phyloP scores from a whole-genome alignment of 2,113 vertebrate genomes.

The Actenoides hombroni region DNA sequence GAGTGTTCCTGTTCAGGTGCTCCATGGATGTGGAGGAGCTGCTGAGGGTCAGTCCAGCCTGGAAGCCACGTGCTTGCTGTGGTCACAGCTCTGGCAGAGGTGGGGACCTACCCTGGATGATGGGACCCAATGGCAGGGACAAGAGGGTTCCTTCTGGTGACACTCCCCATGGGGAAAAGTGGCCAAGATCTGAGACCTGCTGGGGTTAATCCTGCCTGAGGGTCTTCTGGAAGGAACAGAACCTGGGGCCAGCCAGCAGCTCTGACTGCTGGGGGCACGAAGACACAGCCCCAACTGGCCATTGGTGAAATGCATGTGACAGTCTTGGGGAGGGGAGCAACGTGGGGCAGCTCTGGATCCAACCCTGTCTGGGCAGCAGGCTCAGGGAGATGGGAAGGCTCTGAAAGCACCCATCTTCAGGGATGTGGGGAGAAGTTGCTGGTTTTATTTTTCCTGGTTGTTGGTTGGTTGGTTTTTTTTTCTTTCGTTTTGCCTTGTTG shows the following conservation, averaged over 20 bases:
- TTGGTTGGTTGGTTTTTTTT: too few relatives aligned
- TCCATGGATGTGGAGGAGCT: background rate
- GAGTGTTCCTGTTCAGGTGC: accelerated
- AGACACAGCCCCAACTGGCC: background rate
- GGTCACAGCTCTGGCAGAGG: background rate
- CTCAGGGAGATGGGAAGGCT: background rate
- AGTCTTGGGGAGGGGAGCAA: accelerated
- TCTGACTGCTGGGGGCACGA: accelerated
- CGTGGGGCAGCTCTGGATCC: background rate
- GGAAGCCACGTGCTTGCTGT: accelerated
- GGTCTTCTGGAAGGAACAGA: background rate
- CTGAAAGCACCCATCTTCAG: accelerated
- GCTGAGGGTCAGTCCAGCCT: background rate
- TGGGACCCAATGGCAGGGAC: background rate
- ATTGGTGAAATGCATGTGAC: accelerated
- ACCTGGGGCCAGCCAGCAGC: background rate
- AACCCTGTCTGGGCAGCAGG: accelerated
- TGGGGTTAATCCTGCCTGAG: background rate
- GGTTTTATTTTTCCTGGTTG: background rate
- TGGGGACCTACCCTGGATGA: background rate
- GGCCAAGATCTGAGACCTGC: background rate
- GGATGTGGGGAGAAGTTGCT: background rate
- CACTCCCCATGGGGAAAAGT: background rate
- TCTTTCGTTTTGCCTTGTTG: background rate
- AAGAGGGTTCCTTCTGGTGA: background rate